phyloP scores from a whole-genome alignment of 2,888 invertebrate species.

The Eristalis pertinax region DNA sequence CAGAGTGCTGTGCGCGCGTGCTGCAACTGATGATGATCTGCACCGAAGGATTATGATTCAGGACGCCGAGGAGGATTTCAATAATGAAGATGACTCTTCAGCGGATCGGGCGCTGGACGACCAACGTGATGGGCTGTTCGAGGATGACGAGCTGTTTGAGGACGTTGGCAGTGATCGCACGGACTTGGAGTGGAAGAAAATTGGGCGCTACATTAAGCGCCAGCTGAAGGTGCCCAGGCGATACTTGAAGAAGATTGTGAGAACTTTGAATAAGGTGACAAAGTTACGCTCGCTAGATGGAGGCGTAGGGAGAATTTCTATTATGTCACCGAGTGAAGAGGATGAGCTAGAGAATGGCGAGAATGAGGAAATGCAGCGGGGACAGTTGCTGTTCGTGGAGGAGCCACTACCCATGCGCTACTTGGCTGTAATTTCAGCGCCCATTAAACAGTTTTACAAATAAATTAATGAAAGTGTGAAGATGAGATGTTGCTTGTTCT shows the following conservation, averaged over 20 bases:
- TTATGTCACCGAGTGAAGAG: not conserved
- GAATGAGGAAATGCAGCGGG: not conserved
- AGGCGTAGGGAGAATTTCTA: not conserved
- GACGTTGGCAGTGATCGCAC: slow-evolving; percentile 13
- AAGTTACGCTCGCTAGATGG: slow-evolving; percentile 12
- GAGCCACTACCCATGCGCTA: slow-evolving; percentile 2
- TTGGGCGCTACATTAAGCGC: slow-evolving; percentile 41
- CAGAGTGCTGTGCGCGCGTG: not conserved
- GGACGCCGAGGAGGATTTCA: not conserved
- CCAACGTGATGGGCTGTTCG: not conserved
- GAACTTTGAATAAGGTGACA: slow-evolving; percentile 8
- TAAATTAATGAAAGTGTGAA: not conserved
- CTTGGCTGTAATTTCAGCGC: not conserved
- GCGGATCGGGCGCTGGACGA: not conserved
- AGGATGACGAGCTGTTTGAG: not conserved
- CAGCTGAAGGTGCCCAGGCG: slow-evolving; percentile 43
- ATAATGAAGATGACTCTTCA: not conserved
- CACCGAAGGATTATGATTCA: not conserved
- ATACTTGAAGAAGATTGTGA: slow-evolving; percentile 41
- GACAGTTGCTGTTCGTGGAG: not conserved
- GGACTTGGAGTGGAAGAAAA: slow-evolving; percentile 32
- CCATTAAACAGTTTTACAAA: not conserved
- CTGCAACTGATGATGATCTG: slow-evolving; percentile 1
- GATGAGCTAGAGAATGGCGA: not conserved
- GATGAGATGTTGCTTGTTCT: not conserved